Conservation (phyloP, 2,113 vertebrate genomes). For the Rhombomys opimus region DNA sequence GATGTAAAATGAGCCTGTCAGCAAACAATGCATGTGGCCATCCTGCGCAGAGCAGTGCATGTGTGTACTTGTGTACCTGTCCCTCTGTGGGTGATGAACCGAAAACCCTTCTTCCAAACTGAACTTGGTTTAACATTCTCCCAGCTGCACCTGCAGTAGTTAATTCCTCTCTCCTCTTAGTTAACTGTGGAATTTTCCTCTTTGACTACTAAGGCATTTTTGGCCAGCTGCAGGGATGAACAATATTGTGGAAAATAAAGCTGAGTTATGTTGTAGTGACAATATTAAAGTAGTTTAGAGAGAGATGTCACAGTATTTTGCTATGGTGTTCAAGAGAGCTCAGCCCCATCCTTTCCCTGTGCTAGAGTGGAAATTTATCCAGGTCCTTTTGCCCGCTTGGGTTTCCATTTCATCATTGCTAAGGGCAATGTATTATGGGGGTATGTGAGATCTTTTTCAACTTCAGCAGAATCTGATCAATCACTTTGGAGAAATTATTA, state of each 20-base stretch:
- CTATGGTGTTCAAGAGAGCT: neutral
- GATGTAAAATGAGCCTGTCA: neutral
- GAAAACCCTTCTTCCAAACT: constrained; percentile 12
- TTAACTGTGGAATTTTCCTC: constrained; percentile 39
- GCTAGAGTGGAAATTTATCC: neutral
- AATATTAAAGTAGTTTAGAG: constrained; percentile 27
- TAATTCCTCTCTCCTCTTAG: constrained; percentile 48
- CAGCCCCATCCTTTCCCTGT: neutral
- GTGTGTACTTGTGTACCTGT: neutral
- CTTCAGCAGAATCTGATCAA: neutral
- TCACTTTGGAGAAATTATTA: neutral
- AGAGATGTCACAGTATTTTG: neutral
- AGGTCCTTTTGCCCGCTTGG: neutral
- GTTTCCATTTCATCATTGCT: neutral
- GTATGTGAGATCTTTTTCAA: neutral
- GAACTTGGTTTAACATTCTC: constrained; percentile 37
- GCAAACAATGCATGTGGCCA: neutral
- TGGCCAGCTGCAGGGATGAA: constrained; percentile 19
- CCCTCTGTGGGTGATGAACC: neutral
- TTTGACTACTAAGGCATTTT: constrained; percentile 34
- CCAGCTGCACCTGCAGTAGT: neutral
- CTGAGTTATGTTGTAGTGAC: constrained; percentile 11
- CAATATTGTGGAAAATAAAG: constrained; percentile 28
- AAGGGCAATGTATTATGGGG: neutral
- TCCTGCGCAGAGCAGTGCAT: neutral